Conservation (phyloP, 2,888 invertebrate genomes). For the Luffia ferchaultella region DNA sequence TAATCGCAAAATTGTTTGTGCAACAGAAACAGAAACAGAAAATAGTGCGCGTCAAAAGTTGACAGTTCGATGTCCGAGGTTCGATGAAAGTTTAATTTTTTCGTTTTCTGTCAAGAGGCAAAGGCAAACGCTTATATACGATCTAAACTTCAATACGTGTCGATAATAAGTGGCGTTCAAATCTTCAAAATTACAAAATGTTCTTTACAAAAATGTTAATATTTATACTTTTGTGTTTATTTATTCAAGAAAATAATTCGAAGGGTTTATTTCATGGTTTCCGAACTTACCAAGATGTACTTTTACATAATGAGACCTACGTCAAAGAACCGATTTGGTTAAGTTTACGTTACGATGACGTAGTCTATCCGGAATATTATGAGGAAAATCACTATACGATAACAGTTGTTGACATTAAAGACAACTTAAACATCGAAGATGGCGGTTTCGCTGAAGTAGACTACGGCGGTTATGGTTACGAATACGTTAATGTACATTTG, state of each 20-base stretch:
- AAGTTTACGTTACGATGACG: constrained; percentile 19
- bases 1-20: too few species aligned
- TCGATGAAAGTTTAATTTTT: too few species aligned
- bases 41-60: too few species aligned
- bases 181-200: too few species aligned
- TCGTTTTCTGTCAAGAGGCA: too few species aligned
- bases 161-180: too few species aligned
- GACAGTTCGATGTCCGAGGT: too few species aligned
- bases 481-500: constrained; percentile 25
- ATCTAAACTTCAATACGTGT: too few species aligned
- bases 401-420: constrained; percentile 21
- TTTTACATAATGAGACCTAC: constrained; percentile 23
- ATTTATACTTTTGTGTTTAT: too few species aligned
- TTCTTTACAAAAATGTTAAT: too few species aligned
- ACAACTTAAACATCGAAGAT: constrained; percentile 15
- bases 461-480: constrained; percentile 26
- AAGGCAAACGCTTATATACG: too few species aligned
- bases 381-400: constrained; percentile 22
- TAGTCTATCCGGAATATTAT: constrained; percentile 25
- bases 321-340: constrained; percentile 20
- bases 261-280: constrained; percentile 17
- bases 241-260: background rate
- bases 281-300: constrained; percentile 15
- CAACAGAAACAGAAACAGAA: too few species aligned
- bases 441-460: constrained; percentile 24